Evolutionary conservation across 2,113 vertebrate genomes (phyloP), one percentile per base, ranked within the genome.

Genomic region (Lutjanus erythropterus): DNA sequence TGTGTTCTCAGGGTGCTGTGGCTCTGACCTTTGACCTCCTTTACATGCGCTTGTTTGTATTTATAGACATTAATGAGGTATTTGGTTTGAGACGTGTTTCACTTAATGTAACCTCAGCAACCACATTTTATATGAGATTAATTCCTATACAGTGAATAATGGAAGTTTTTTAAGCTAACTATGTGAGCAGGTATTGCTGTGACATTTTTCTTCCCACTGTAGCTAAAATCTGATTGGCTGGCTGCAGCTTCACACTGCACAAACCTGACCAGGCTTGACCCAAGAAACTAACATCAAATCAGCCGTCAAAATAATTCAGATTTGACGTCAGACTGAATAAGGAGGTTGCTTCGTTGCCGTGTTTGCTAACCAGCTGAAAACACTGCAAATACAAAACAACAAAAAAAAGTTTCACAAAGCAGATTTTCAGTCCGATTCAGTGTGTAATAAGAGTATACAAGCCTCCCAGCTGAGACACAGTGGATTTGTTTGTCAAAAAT

Each of bases 21-120:
- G 12, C 35, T 21, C 52, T 25, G 53, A 74, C 58, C 46, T 73
- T 21, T 27, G 44, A 61, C 71, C 58, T 50, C 42, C 15, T 2
- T 11, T 3, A 60, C n/a, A 60, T 6, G 15, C 19, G 27, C 2
- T 3, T 5, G 21, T 37, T 61, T 49, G 27, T 21, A 12, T 33
- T 47, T 0, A 9, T 6, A 7, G 19, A 44, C 27, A 14, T 12
- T 44, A 39, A 44, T 6, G 4, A 59, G 2, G 19, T 14, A 0
- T n/a, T 35, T 59, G 8, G 31, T 59, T 59, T 27, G 6, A 25
- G n/a, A 18, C n/a, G 1, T 23, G 21, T 14, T 11, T n/a, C 3
- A 21, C 33, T 60, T 60, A 14, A 16, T 55, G 29, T 27, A 3
- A 11, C n/a, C 6, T 15, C 35, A 39, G 29, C 8, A 58, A n/a